Evolutionary conservation across 2,888 invertebrate genomes (phyloP).

Genomic region (Frankliniella fusca): DNA sequence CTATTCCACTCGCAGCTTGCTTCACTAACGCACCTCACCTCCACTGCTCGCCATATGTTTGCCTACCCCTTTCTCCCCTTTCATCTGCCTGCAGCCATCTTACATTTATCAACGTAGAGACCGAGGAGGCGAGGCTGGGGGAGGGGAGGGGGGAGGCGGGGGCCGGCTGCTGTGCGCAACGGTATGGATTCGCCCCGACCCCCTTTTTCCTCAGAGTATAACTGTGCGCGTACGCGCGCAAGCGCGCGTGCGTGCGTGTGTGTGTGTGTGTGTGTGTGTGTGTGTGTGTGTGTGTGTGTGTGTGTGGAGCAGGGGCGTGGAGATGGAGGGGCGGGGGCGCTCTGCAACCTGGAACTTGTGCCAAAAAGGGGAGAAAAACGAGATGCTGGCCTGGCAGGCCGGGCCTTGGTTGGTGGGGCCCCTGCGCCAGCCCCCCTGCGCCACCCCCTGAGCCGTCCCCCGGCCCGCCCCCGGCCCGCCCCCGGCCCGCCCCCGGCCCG

Average conservation of each 20-base stretch:
- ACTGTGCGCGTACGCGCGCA: too few species aligned
- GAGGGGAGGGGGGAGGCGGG: not conserved
- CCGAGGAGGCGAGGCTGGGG: not conserved
- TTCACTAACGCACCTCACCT: not conserved
- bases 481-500: not conserved
- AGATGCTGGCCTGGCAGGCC: not conserved
- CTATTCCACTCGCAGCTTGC: too few species aligned
- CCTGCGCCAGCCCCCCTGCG: not conserved
- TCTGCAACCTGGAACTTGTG: slow-evolving; percentile 21
- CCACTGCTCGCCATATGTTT: not conserved
- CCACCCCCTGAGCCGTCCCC: not conserved
- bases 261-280: too few species aligned
- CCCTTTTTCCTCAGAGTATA: not conserved
- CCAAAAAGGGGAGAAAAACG: slow-evolving; percentile 20
- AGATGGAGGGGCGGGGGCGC: not conserved
- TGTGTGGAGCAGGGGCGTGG: not conserved
- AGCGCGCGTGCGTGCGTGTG: too few species aligned
- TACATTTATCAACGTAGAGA: slow-evolving; percentile 15
- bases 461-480: not conserved
- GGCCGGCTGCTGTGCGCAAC: not conserved
- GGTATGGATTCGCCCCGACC: slow-evolving; percentile 12
- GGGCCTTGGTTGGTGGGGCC: not conserved
- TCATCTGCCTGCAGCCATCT: slow-evolving; percentile 4
- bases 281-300: too few species aligned
- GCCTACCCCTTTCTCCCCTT: not conserved